Percentiles rank a stretch among this genome's conserved stretches.
phyloP scores from a whole-genome alignment of 2,797 vertebrate genomes.

The Etheostoma perlongum region DNA sequence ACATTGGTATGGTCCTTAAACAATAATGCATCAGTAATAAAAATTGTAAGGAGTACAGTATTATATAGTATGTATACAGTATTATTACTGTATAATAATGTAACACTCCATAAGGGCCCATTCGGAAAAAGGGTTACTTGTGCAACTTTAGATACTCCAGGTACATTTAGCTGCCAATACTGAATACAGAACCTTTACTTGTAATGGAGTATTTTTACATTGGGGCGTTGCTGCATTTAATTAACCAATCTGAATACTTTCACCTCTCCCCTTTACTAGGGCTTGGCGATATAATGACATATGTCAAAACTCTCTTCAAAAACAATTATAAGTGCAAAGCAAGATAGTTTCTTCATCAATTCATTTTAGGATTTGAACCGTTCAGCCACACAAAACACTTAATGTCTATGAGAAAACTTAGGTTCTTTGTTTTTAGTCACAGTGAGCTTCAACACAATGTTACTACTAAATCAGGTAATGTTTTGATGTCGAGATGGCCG shows the following conservation, averaged over 20 bases:
- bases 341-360: not conserved
- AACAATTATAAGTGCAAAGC: not conserved
- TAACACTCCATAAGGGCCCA: not conserved
- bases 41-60: not conserved
- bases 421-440: conserved; percentile 16
- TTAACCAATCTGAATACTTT: not conserved
- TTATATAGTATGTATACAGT: too few relatives aligned
- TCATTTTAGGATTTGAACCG: not conserved
- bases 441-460: not conserved
- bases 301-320: not conserved
- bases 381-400: conserved; percentile 9
- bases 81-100: not conserved
- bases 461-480: conserved; percentile 14
- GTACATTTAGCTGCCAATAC: not conserved
- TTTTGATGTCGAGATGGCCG: not conserved
- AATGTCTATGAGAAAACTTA: not conserved
- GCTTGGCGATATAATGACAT: too few relatives aligned
- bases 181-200: not conserved
- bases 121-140: not conserved
- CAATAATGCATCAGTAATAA: not conserved
- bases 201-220: not conserved
- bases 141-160: not conserved
- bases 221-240: not conserved
- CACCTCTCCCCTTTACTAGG: not conserved
- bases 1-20: not conserved